Percentiles rank a stretch among this genome's conserved stretches.
Evolutionary conservation across 2,113 vertebrate species (phyloP).

Genomic region (Apeltes quadracus): DNA sequence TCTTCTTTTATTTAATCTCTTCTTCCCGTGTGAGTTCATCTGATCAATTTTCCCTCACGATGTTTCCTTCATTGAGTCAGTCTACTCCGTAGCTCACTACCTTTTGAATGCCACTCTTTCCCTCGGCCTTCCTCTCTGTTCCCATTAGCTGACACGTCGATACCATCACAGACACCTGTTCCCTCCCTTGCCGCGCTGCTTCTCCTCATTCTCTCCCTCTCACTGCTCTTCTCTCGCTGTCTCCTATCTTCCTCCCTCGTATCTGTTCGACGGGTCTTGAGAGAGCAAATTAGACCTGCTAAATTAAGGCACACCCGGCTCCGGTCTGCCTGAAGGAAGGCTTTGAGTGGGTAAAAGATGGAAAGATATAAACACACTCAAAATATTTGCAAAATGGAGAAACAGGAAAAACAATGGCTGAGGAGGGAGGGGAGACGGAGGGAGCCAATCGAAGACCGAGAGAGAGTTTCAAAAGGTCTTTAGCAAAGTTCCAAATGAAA

Average conservation of each 20-base stretch:
- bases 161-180: conserved; percentile 76
- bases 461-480: not conserved
- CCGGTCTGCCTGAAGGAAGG: conserved; percentile 37
- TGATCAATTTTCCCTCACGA: conserved; percentile 14
- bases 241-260: conserved; percentile 58
- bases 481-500: no score
- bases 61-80: conserved; percentile 37
- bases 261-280: conserved; percentile 71
- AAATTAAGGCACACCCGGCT: conserved; percentile 71
- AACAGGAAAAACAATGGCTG: conserved; percentile 41
- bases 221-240: conserved; percentile 33
- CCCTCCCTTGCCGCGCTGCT: conserved; percentile 50
- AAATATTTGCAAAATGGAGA: conserved; percentile 52
- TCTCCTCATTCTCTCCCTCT: conserved; percentile 34
- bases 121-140: conserved; percentile 42
- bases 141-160: conserved; percentile 71
- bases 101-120: conserved; percentile 19
- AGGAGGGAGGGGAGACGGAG: conserved; percentile 8
- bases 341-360: conserved; percentile 22
- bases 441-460: conserved; percentile 32
- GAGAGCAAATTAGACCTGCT: conserved; percentile 76
- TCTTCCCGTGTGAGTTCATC: not conserved
- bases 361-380: conserved; percentile 40
- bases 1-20: not conserved
- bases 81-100: conserved; percentile 21